Evolutionary conservation across 1,140 invertebrate species (phyloP), one percentile per base, ranked within the genome.

Genomic region (Bombus sylvicola): DNA sequence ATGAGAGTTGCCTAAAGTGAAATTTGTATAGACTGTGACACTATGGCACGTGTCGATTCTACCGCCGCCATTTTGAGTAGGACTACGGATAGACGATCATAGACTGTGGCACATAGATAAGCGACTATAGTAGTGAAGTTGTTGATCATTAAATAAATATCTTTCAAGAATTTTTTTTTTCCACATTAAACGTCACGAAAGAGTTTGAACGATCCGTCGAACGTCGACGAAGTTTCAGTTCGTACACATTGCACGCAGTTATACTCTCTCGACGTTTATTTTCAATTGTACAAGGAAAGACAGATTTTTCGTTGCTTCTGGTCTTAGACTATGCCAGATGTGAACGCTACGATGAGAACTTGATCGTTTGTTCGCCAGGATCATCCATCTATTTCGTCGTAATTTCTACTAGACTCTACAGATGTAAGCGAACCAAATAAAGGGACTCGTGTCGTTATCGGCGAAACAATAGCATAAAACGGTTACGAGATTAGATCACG

Each of bases 401-500:
- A 34, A 68, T 68, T 53, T 76, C 34, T 47, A 74, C 57, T 31
- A 64, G 43, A 37, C 62, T 47, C 47, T 75, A 39, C 74, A n/a
- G 34, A 76, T 31, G 72, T 89, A 81, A 87, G 82, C 85, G 86
- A 90, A 89, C 85, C 88, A 83, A 89, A 85, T 87, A 89, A 81
- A 81, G 62, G n/a, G 22, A 15, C 31, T 18, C 39, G 39, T 43
- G 72, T 82, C 59, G 47, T 53, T 53, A 43, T 75, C 71, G 57
- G 71, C 81, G 81, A 74, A 73, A 66, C 39, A 39, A 83, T 80
- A 41, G 77, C 71, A 34, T 66, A 71, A 82, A 77, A 28, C 72
- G 43, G 28, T 57, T 47, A 78, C 78, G 78, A 87, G 72, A 59
- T 87, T 88, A 90, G 71, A 15, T 25, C 6, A 10, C 64, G 53